Base-by-base conservation (phyloP, 1,140 invertebrate species). In the Archegozetes longisetosus region DNA sequence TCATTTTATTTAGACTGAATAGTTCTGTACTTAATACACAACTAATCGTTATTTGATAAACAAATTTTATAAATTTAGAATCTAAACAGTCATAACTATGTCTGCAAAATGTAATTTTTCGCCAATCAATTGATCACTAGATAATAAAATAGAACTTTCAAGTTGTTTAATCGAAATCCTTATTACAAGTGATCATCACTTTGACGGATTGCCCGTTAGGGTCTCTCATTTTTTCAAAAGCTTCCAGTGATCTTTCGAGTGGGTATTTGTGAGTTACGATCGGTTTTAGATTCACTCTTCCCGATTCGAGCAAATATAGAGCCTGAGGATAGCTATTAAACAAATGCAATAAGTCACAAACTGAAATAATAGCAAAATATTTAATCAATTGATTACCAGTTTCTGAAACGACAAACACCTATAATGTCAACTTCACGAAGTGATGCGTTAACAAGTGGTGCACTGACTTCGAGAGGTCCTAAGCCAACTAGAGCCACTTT, bases 321-420 rank as follows among this genome's bases (percentile, higher is more conserved):
- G 59, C 59, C 23, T n/a, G 12, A 17, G 59, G 52, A 27, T 59
- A 88, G 84, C 88, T 55, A 23, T 55, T 40, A 14, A 53, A 53
- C 3, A n/a, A n/a, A 12, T 22, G 25, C 12, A 6, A 6, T 4
- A 29, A 32, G 4, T 32, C 6, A 24, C 4, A 22, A 3, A 29
- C 6, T 3, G 13, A 22, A 14, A 6, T 52, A 23, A 23, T 23
- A 13, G 50, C 14, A 2, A 29, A 25, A 20, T 9, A 51, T 47
- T n/a, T 51, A 51, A 25, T 51, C 6, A 20, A 9, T 26, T 9
- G 14, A 2, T 2, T 2, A 55, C 40, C 29, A 86, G 74, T 95
- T 94, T 49, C 78, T 82, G 70, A 94, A 95, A 73, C 90, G 79
- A 72, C 95, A 95, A 24, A 89, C 81, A 52, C 91, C 91, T 66